Evolutionary conservation across 2,888 invertebrate species (phyloP), one percentile per base, ranked within the genome.

Genomic region (Rhingia campestris): DNA sequence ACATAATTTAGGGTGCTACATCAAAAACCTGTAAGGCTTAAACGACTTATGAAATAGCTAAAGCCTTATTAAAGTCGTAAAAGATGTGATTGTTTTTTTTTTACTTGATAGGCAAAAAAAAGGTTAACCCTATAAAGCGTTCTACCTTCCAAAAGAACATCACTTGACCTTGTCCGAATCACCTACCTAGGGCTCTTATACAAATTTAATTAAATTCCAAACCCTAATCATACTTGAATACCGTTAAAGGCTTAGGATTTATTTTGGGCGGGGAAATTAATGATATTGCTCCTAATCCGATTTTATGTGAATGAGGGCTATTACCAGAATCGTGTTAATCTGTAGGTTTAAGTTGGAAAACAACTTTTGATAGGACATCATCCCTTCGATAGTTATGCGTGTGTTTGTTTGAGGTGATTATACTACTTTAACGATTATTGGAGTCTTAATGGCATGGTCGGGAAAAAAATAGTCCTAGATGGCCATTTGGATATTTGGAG

Each of bases 281-380:
- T 39, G 39, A 6, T 22, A 56, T 56, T 39, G 39, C 56, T 5
- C 22, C 37, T 39, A 56, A 56, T 56, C 22, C 7, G 22, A 22
- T 56, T 64, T 51, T 12, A 51, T 41, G 64, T 51, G 51, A 51
- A 64, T 32, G 39, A 39, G 39, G 39, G 33, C 41, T 54, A 33
- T 66, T 43, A 66, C 33, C 53, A 7, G 43, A 66, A 66, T 53
- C 53, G 53, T 53, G 41, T 66, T 66, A 54, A 66, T 43, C 43
- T 32, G 22, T 54, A 14, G 53, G 43, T 53, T 66, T 54, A 43
- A 66, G 39, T 53, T 66, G 41, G 32, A 66, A 66, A 54, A 22
- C 22, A 32, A 54, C 33, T 51, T 32, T 53, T 39, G 30, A 32
- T 22, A 41, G 41, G 51, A 39, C 6, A 30, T 1, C 12, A 30